Conservation (phyloP, 2,113 vertebrate species). For the Okapia johnstoni region DNA sequence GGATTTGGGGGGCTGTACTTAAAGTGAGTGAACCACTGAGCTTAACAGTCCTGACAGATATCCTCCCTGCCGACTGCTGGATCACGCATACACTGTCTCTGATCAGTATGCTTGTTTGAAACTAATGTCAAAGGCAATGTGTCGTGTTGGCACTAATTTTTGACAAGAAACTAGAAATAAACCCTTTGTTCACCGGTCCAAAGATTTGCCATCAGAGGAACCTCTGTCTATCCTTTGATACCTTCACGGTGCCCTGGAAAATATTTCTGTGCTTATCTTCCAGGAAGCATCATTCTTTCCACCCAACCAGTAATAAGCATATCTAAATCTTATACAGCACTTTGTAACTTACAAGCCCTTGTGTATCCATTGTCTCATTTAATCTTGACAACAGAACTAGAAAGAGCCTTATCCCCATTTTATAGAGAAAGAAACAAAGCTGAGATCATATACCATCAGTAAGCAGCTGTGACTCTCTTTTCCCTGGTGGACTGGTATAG, state of each 20-base stretch:
- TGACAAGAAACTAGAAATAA: constrained; percentile 30
- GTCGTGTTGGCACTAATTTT: neutral
- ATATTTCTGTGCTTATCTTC: neutral
- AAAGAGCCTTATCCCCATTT: neutral
- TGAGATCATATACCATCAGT: neutral
- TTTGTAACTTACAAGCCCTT: neutral
- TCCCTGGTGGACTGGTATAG: neutral
- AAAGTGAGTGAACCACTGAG: neutral
- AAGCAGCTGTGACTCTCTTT: neutral
- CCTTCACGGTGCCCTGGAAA: neutral
- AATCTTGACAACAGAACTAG: constrained; percentile 21
- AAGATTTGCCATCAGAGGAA: neutral
- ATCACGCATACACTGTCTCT: neutral
- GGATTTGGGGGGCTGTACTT: neutral
- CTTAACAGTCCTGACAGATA: neutral
- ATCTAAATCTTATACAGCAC: neutral
- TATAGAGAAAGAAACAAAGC: neutral
- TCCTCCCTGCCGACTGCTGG: neutral
- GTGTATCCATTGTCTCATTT: neutral
- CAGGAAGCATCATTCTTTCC: neutral
- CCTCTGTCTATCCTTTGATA: neutral
- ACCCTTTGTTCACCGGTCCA: neutral
- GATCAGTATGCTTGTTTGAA: neutral
- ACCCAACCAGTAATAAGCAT: neutral
- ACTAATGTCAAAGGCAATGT: neutral